Evolutionary conservation across 2,113 vertebrate genomes (phyloP), one percentile per base, ranked within the genome.

Genomic region (Nerophis ophidion): DNA sequence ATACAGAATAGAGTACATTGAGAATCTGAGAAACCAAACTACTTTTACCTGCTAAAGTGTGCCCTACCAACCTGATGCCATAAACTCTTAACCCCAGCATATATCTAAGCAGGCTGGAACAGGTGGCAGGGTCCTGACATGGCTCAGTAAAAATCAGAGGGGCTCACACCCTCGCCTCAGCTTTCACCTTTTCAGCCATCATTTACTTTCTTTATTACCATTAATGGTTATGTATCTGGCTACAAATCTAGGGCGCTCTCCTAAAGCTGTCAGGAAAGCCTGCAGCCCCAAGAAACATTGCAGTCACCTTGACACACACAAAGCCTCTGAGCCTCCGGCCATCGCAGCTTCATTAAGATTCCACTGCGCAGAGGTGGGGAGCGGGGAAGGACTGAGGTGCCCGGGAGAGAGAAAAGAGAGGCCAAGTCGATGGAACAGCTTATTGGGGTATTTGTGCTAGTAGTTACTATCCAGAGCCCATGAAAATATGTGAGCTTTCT

Each of bases 131-230:
- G 69, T 63, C 74, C 74, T 79, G 79, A 80, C 82, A 82, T 58
- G 71, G 65, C 46, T 63, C 74, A 75, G 81, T 82, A 79, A 83
- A 82, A 85, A 82, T 73, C 73, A 80, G 78, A 82, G 70, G 74
- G 67, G 71, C 73, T 72, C 74, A 75, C 70, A 73, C 69, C 71
- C 69, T 70, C 75, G 72, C 78, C 76, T 83, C 74, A 38, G 70
- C 77, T 60, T 74, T 85, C 81, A 86, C 81, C 85, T 87, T 80
- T 85, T 81, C 74, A 81, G 81, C 79, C 84, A 87, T 87, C 85
- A 86, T 89, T 87, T 86, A 89, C 83, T 83, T 85, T 85, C 84
- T 85, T 87, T 87, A 89, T 85, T 85, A 85, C 84, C 80, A 77
- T 85, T 87, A 86, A 85, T 84, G 83, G 79, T 85, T 86, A 84